Base-by-base conservation (phyloP, 2,888 invertebrate genomes). In the Eumacrocentrus americanus region DNA sequence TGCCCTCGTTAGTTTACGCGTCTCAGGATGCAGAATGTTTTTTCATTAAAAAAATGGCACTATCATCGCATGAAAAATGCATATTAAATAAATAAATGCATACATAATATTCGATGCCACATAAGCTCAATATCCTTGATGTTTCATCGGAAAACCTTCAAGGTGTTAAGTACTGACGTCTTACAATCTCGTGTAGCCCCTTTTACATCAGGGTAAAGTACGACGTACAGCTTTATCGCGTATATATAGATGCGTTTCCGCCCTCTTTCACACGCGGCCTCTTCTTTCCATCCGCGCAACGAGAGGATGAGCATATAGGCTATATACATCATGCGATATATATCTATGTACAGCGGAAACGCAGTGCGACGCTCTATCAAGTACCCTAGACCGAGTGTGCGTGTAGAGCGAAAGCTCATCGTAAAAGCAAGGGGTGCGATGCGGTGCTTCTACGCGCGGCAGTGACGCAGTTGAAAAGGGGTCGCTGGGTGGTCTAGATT, bases 401-500 rank as follows among this genome's bases (percentile, higher is more conserved):
- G 63, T 68, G 67, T 67, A 61, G 66, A 38, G 25, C 34, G 62
- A 58, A 52, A 40, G 53, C 63, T 46, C 59, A 42, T 55, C 52
- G 47, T 35, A 25, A 54, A 51, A 57, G 47, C 14, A 37, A 46
- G 23, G 53, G 59, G 46, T 59, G 55, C 60, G 56, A 38, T 53
- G 35, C 48, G 46, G 59, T 42, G 50, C 42, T 42, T 42, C 42
- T 42, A 59, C 44, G 58, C 56, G 61, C 47, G 35, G 46, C 37
- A 46, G 35, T 47, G 53, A 53, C 47, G 52, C 23, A 40, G 59
- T 52, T 62, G 53, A 68, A 67, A 77, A 72, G 73, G 74, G 76
- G 74, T 76, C 72, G 77, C 74, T 74, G 75, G 76, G 73, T 78
- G 78, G 75, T 77, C 77, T 76, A 77, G 75, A 76, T 78, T 74